These are phyloP conservation scores for Notospermus geniculatus DNA, from an alignment of 1,140 invertebrate species.

Conservation along the genomic window DNA sequence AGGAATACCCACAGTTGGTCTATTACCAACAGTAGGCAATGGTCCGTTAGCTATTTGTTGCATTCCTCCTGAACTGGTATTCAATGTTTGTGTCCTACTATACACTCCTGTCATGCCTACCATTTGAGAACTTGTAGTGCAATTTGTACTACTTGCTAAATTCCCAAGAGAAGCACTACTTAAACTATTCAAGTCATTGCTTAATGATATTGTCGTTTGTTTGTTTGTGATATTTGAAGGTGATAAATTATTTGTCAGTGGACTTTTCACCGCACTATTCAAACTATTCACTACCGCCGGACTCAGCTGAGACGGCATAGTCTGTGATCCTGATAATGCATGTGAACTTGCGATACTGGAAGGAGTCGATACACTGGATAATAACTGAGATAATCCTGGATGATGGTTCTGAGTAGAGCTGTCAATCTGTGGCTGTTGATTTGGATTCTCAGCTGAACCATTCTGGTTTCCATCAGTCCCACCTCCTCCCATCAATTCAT, in stretches of 20 bases:
- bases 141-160: slow-evolving; percentile 3
- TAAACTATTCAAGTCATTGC: slow-evolving; percentile 1
- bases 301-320: not conserved
- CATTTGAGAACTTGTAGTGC: not conserved
- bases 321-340: slow-evolving; percentile 3
- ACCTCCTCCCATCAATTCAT: slow-evolving; percentile 71
- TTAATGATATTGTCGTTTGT: not conserved
- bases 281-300: slow-evolving; percentile 12
- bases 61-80: not conserved
- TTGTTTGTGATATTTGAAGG: not conserved
- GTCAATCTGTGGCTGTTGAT: slow-evolving; percentile 8
- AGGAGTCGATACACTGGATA: slow-evolving; percentile 25
- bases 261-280: slow-evolving; percentile 44
- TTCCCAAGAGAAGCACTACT: not conserved
- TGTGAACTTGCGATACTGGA: slow-evolving; percentile 13
- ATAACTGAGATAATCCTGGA: slow-evolving; percentile 31
- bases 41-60: slow-evolving; percentile 9
- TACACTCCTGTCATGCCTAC: not conserved
- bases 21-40: not conserved
- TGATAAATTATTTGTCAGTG: slow-evolving; percentile 20
- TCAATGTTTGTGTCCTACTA: slow-evolving; percentile 4
- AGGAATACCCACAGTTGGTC: too few relatives aligned
- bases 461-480: slow-evolving; percentile 34
- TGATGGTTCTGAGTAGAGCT: slow-evolving; percentile 19
- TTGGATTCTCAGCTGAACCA: slow-evolving; percentile 33